Percentiles rank a stretch among this genome's conserved stretches.
Evolutionary conservation across 2,113 vertebrate species (phyloP).

Genomic region (Ophthalmolycus amberensis): DNA sequence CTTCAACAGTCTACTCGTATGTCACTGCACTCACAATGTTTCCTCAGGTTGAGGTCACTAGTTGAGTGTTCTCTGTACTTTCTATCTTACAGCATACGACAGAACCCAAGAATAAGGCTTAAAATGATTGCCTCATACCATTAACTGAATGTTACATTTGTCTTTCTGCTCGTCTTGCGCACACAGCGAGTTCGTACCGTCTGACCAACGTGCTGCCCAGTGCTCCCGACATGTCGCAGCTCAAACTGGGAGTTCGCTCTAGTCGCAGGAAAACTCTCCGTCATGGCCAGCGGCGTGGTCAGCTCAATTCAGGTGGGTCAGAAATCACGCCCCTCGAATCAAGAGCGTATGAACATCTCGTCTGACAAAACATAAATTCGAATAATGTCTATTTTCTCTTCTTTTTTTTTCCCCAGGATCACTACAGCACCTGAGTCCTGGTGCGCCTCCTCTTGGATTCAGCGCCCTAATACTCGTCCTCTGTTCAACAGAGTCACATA

Average conservation of each 20-base stretch:
- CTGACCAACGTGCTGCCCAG: conserved; percentile 89
- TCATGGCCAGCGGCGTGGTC: conserved; percentile 95
- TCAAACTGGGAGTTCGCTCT: conserved; percentile 92
- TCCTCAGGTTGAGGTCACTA: too few relatives aligned
- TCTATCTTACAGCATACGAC: too few relatives aligned
- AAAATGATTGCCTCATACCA: too few relatives aligned
- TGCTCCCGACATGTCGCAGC: conserved; percentile 93
- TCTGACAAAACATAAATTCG: neutral
- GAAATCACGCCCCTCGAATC: neutral
- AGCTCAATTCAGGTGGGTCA: conserved; percentile 92
- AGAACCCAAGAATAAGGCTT: too few relatives aligned
- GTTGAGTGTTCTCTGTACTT: too few relatives aligned
- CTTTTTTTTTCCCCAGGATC: conserved; percentile 73
- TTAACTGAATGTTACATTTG: too few relatives aligned
- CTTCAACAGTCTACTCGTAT: too few relatives aligned
- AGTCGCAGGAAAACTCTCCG: conserved; percentile 95
- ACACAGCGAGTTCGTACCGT: conserved; percentile 85
- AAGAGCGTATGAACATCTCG: too few relatives aligned
- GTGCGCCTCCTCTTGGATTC: neutral
- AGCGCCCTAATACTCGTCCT: neutral
- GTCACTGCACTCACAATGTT: too few relatives aligned
- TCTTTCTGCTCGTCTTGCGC: neutral
- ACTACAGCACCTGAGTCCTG: conserved; percentile 78
- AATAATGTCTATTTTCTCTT: neutral
- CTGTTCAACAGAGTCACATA: conserved; percentile 3